Base-by-base conservation (phyloP, 1,140 invertebrate species). In the Euwallacea similis region DNA sequence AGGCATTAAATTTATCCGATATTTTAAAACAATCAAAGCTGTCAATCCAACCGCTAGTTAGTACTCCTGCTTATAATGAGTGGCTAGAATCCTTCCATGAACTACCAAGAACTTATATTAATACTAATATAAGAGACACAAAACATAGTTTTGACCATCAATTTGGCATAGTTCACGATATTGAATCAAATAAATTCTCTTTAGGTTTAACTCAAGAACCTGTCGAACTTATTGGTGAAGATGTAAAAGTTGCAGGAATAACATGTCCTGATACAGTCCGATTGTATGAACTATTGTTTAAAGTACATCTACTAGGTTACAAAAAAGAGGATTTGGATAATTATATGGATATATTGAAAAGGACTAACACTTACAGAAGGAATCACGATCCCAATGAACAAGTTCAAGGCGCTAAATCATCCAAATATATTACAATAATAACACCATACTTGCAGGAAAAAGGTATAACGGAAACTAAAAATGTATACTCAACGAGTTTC, bases 301-400 rank as follows among this genome's bases (percentile, higher is more conserved):
- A 75, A 63, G 72, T 68, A 53, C 42, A 76, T n/a, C 76, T 73
- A n/a, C 46, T 7, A 9, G 59, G 11, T 16, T 76, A 75, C 44
- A 74, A 66, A 43, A 10, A 64, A 47, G 41, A 66, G 47, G 75
- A 79, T 72, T 68, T 73, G 62, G 16, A 66, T 42, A 69, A 60
- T 44, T 79, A 79, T 75, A 73, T 69, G 64, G 59, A 75, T 33
- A 76, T 78, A 60, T 70, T 78, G 55, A 41, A 64, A 63, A 56
- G 54, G 59, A 74, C 73, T n/a, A 76, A 73, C 67, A 75, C 70
- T 15, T 69, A 77, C 69, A 67, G 68, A 65, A 46, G 60, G 58
- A 72, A 76, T 66, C 74, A 69, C 69, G 50, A 77, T 54, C 10
- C 58, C 16, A 66, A 56, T 47, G 64, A 44, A 66, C 72, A 71